Evolutionary conservation across 2,113 vertebrate genomes (phyloP), one percentile per base, ranked within the genome.

Genomic region (Microcebus tavaratra): DNA sequence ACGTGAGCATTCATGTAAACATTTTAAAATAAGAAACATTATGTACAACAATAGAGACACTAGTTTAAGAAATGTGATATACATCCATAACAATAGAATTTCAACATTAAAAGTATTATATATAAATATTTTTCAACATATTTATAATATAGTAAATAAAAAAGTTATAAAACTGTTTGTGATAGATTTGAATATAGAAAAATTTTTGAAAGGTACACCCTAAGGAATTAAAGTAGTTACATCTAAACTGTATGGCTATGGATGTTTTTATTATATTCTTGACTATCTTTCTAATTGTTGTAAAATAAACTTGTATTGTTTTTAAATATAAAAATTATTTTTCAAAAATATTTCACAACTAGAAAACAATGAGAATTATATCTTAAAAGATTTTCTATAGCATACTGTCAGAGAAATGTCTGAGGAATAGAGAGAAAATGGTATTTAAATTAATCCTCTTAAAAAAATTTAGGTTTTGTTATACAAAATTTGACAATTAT

Each of bases 381-480:
- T 91, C 53, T n/a, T 68, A 50, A 68, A 95, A 94, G 36, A 88
- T 75, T 92, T 59, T 88, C 59, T 73, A 65, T 53, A 67, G 21
- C 85, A 42, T 11, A 83, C 4, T 53, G 11, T 57, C 27, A 81
- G 55, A 89, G 45, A 96, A 89, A 29, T 68, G 31, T 76, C 36
- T 94, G 6, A 93, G 18, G 11, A 87, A 55, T 7, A 88, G 63
- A 76, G 29, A 65, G 80, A 88, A 91, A 31, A 92, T 50, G 5
- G 27, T 75, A 80, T 73, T 79, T 15, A 97, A 97, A 90, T 68
- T 79, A 96, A 84, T n/a, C 2, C 5, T 73, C 78, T 92, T 94
- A 7, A 88, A 88, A 90, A 88, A 45, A 73, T 31, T 75, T 85
- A 82, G 27, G 34, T 39, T 90, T 61, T 3, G 45, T 72, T 90